Evolutionary conservation across 2,797 vertebrate species (phyloP).

Genomic region (Arvicola amphibius): DNA sequence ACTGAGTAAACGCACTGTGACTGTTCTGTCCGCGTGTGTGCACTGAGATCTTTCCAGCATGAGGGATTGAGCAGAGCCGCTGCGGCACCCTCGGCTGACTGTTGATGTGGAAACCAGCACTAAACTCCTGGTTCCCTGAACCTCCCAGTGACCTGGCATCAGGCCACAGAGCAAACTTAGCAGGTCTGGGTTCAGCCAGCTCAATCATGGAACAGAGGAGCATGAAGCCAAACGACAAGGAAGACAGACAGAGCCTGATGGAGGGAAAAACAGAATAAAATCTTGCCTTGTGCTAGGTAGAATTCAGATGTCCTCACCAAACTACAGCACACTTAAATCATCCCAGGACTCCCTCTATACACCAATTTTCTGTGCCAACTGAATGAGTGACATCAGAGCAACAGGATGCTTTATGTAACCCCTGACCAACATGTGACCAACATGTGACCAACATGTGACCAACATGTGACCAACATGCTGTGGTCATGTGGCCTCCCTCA

Average conservation of each 20-base stretch:
- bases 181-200: neutral
- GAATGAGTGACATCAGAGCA: neutral
- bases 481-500: neutral
- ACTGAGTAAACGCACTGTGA: neutral
- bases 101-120: neutral
- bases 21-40: neutral
- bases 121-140: neutral
- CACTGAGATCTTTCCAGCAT: neutral
- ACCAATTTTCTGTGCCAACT: neutral
- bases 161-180: neutral
- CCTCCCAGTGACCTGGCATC: neutral
- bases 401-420: neutral
- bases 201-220: neutral
- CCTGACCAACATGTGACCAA: neutral
- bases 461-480: neutral
- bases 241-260: neutral
- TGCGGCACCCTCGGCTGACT: neutral
- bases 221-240: neutral
- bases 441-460: neutral
- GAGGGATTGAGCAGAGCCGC: neutral
- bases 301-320: neutral
- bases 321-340: neutral
- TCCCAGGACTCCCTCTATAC: neutral
- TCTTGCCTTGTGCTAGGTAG: neutral
- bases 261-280: neutral